A percentile compares a stretch with the other conserved stretches of the same genome.
These are phyloP conservation scores for Corythornis vintsioides DNA, from an alignment of 2,113 vertebrate genomes.

Conservation along the genomic window DNA sequence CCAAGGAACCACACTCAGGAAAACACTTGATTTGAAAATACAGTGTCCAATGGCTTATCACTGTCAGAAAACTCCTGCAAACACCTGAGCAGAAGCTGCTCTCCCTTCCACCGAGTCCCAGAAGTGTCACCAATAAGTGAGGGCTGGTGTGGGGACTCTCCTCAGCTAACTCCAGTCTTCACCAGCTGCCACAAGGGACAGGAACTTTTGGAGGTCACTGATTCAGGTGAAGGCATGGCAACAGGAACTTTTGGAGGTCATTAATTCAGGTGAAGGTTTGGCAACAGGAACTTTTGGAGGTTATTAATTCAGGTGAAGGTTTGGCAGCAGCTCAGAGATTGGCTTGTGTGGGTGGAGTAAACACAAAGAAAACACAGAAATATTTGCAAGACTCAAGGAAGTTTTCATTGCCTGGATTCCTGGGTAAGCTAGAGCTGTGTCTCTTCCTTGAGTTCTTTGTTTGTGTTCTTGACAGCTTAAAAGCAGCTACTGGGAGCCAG, in stretches of 20 bases:
- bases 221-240: not conserved
- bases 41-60: fast-evolving
- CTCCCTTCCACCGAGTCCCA: not conserved
- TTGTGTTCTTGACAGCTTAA: not conserved
- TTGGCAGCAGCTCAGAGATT: not conserved
- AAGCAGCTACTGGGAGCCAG: not conserved
- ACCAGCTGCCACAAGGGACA: not conserved
- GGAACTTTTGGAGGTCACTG: not conserved
- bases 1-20: not conserved
- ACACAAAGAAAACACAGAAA: not conserved
- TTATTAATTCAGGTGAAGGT: not conserved
- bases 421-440: not conserved
- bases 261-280: not conserved
- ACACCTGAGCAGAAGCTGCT: not conserved
- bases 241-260: not conserved
- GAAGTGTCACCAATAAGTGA: not conserved
- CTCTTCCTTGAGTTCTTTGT: not conserved
- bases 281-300: not conserved
- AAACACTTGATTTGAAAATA: not conserved
- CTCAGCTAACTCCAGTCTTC: not conserved
- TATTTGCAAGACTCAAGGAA: not conserved
- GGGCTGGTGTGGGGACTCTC: not conserved
- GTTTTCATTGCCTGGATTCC: not conserved
- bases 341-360: not conserved
- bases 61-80: not conserved